These are phyloP conservation scores for Cyclargus thomasi DNA, from an alignment of 1,140 invertebrate species.

Conservation along the genomic window DNA sequence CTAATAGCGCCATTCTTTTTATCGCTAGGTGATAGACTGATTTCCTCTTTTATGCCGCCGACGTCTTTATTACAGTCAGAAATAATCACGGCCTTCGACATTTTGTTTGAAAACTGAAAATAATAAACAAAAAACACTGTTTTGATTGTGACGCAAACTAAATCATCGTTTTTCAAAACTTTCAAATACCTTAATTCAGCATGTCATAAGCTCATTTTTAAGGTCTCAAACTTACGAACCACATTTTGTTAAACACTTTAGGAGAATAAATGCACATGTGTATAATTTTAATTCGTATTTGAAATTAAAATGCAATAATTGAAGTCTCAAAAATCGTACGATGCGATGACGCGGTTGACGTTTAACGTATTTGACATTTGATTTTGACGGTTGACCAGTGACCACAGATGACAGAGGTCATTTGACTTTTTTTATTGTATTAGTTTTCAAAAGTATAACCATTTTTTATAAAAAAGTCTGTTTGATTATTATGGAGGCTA, in stretches of 20 bases:
- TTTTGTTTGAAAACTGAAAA: constrained; percentile 55
- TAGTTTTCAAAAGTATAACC: no score
- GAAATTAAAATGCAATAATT: constrained; percentile 34
- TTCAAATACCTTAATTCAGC: constrained; percentile 35
- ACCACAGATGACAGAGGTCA: no score
- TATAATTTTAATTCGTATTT: background rate
- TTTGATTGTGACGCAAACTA: constrained; percentile 67
- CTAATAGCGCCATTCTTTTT: constrained; percentile 61
- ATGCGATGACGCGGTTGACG: constrained; percentile 47
- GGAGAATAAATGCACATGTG: constrained; percentile 29
- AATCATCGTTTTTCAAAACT: constrained; percentile 48
- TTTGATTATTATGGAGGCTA: no score
- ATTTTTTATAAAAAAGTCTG: no score
- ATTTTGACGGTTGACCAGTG: constrained; percentile 21
- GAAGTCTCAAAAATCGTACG: constrained; percentile 33
- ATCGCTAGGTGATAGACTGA: constrained; percentile 52
- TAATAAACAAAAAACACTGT: constrained; percentile 64
- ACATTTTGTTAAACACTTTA: constrained; percentile 35
- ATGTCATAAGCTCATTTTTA: constrained; percentile 60
- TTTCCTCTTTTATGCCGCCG: constrained; percentile 54
- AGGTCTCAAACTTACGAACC: constrained; percentile 24
- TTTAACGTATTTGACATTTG: constrained; percentile 46
- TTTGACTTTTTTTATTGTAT: no score
- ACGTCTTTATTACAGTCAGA: constrained; percentile 62
- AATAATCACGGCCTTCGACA: constrained; percentile 65